Conservation (phyloP, 1,140 invertebrate species). For the Pantala flavescens region DNA sequence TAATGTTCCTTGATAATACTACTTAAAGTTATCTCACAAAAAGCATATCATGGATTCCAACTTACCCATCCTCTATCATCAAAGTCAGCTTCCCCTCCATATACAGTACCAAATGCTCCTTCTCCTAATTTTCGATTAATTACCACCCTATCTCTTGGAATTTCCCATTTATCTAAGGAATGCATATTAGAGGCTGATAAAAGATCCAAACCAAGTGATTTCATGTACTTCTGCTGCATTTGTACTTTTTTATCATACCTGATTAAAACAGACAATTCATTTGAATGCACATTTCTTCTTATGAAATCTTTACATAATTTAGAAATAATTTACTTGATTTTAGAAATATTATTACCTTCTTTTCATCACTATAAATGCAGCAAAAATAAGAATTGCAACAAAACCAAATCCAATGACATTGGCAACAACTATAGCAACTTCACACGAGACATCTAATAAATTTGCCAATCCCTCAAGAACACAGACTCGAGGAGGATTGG, state of each 20-base stretch:
- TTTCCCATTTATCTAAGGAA: constrained; percentile 73
- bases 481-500: constrained; percentile 45
- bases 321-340: too few species aligned
- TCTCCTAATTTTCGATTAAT: constrained; percentile 81
- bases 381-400: constrained; percentile 46
- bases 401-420: constrained; percentile 56
- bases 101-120: constrained; percentile 82
- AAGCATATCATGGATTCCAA: neutral
- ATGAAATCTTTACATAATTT: too few species aligned
- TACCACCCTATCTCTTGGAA: constrained; percentile 70
- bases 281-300: too few species aligned
- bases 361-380: constrained; percentile 56
- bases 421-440: constrained; percentile 56
- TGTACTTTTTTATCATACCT: constrained; percentile 62
- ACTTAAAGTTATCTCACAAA: neutral
- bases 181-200: constrained; percentile 38
- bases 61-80: constrained; percentile 56
- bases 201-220: constrained; percentile 55
- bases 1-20: too few species aligned
- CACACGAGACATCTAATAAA: constrained; percentile 55
- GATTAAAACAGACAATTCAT: constrained; percentile 11
- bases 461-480: constrained; percentile 52
- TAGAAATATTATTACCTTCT: constrained; percentile 37
- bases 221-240: constrained; percentile 53
- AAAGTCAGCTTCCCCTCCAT: constrained; percentile 69